phyloP scores from a whole-genome alignment of 2,888 invertebrate genomes.

The Autographa pulchrina region DNA sequence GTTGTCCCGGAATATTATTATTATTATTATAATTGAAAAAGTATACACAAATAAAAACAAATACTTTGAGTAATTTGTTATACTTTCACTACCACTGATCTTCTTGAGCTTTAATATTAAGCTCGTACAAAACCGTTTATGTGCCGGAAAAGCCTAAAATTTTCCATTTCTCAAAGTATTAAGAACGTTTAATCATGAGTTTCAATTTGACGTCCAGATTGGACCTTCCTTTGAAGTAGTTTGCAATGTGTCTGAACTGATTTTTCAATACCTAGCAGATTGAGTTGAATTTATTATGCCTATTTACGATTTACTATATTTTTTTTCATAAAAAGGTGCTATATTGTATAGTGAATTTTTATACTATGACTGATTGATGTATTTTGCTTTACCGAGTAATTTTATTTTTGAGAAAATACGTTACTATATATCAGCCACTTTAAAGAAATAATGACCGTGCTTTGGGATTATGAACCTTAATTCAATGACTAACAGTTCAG shows the following conservation, averaged over 20 bases:
- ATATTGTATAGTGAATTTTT: no score
- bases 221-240: constrained; percentile 8
- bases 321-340: background rate
- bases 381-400: background rate
- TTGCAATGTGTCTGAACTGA: background rate
- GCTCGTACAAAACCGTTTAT: background rate
- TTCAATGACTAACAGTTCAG: no score
- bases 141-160: background rate
- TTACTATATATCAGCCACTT: no score
- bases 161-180: background rate
- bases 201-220: constrained; percentile 16
- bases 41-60: no score
- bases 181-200: background rate
- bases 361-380: constrained; percentile 2
- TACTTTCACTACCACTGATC: background rate
- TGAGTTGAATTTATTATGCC: background rate
- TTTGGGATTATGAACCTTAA: no score
- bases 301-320: background rate
- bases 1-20: no score
- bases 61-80: no score
- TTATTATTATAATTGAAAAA: no score
- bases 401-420: no score
- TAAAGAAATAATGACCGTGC: no score
- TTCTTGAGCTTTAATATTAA: background rate
- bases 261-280: constrained; percentile 12